Conservation (phyloP, 2,797 vertebrate genomes). For the Cossypha dichroa region DNA sequence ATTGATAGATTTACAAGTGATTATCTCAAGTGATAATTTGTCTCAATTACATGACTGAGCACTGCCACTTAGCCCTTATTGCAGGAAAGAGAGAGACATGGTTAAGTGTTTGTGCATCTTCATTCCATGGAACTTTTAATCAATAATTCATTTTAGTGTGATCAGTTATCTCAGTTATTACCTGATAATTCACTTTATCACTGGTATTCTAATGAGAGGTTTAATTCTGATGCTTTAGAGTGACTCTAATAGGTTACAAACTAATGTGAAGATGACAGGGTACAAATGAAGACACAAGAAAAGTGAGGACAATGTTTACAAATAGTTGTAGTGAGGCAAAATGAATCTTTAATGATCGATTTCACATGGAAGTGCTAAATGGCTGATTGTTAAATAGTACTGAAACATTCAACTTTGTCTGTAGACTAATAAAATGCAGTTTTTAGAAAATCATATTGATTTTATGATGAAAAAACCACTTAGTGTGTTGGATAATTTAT, state of each 20-base stretch:
- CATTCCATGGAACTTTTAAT: not conserved
- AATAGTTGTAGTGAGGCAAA: constrained; percentile 22
- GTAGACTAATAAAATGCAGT: constrained; percentile 36
- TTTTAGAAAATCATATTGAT: constrained; percentile 52
- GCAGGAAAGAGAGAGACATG: not conserved
- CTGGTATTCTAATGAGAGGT: not conserved
- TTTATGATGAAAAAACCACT: constrained; percentile 45
- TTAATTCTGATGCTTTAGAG: not conserved
- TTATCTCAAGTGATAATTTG: not conserved
- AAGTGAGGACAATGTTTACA: constrained; percentile 37
- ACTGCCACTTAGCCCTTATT: not conserved
- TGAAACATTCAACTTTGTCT: constrained; percentile 9
- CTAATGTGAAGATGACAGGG: constrained; percentile 19
- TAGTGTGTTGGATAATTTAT: constrained; percentile 40
- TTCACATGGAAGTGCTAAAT: constrained; percentile 47
- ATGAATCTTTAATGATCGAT: constrained; percentile 37
- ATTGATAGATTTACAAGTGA: not conserved
- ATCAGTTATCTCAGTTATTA: not conserved
- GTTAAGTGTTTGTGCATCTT: not conserved
- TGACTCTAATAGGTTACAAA: not conserved
- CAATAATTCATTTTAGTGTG: not conserved
- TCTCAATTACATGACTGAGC: not conserved
- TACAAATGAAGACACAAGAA: constrained; percentile 35
- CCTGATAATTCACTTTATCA: not conserved
- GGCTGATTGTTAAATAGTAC: constrained; percentile 46